Evolutionary conservation across 2,797 vertebrate species (phyloP).

Genomic region (Tinamus major): DNA sequence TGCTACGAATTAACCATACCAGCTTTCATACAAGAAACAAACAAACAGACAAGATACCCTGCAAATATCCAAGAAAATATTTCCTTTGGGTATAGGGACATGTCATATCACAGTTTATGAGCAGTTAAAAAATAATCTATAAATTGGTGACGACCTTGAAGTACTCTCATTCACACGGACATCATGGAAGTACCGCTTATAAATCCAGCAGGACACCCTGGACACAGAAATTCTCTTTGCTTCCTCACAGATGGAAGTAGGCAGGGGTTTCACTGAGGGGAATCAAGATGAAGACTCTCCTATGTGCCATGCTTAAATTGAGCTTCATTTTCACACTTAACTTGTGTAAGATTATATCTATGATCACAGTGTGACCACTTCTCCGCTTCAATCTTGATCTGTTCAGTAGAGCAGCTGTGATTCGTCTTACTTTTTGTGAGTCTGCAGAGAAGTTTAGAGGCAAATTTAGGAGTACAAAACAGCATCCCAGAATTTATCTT

Average conservation of each 20-base stretch:
- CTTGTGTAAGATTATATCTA: not conserved
- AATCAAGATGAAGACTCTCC: not conserved
- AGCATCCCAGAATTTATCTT: not conserved
- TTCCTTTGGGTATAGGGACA: not conserved
- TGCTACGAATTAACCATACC: not conserved
- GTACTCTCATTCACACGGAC: not conserved
- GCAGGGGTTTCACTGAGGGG: not conserved
- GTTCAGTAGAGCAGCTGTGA: not conserved
- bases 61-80: not conserved
- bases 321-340: not conserved
- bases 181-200: not conserved
- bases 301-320: not conserved
- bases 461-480: not conserved
- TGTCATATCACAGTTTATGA: not conserved
- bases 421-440: not conserved
- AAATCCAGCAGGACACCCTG: not conserved
- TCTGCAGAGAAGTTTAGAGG: not conserved
- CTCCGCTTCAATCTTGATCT: not conserved
- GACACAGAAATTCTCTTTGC: not conserved
- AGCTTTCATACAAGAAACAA: not conserved
- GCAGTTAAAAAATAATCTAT: not conserved
- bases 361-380: not conserved
- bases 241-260: not conserved
- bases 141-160: not conserved
- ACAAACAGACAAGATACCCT: not conserved